A percentile compares a stretch with the other conserved stretches of the same genome.
phyloP scores from a whole-genome alignment of 2,113 vertebrate species.

The Nothocercus nigrocapillus region DNA sequence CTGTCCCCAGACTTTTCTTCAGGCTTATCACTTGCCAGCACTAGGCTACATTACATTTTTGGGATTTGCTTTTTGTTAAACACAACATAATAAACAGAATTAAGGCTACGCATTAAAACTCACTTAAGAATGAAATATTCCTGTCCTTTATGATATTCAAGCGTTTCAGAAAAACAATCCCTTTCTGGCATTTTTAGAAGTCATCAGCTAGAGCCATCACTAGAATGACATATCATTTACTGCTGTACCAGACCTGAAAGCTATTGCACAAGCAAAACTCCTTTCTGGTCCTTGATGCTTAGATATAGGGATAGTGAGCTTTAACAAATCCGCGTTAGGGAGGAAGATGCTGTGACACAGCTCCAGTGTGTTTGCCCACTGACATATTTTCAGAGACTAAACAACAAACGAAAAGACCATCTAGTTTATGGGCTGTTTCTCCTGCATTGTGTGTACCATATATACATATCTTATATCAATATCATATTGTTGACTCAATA shows the following conservation, averaged over 20 bases:
- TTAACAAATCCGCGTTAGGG: not conserved
- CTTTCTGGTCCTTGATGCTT: constrained; percentile 3
- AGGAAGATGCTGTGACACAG: not conserved
- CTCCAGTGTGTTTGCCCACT: constrained; percentile 8
- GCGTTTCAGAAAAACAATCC: not conserved
- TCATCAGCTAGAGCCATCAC: not conserved
- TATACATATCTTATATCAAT: not conserved
- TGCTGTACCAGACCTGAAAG: constrained; percentile 4
- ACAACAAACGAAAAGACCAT: not conserved
- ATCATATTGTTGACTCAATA: not conserved
- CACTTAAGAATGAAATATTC: not conserved
- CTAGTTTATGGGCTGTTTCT: not conserved
- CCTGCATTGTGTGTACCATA: not conserved
- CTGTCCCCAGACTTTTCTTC: not conserved
- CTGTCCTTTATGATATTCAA: not conserved
- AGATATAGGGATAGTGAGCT: not conserved
- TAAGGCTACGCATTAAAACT: not conserved
- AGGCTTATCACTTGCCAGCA: not conserved
- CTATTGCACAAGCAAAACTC: not conserved
- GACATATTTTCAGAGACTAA: not conserved
- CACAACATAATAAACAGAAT: not conserved
- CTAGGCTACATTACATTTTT: not conserved
- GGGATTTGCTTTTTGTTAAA: not conserved
- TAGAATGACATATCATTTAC: not conserved
- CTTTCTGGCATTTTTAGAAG: not conserved